Percentiles rank a stretch among this genome's conserved stretches.
These are phyloP conservation scores for Parnassius glacialis DNA, from an alignment of 2,888 invertebrate genomes.

Conservation along the genomic window DNA sequence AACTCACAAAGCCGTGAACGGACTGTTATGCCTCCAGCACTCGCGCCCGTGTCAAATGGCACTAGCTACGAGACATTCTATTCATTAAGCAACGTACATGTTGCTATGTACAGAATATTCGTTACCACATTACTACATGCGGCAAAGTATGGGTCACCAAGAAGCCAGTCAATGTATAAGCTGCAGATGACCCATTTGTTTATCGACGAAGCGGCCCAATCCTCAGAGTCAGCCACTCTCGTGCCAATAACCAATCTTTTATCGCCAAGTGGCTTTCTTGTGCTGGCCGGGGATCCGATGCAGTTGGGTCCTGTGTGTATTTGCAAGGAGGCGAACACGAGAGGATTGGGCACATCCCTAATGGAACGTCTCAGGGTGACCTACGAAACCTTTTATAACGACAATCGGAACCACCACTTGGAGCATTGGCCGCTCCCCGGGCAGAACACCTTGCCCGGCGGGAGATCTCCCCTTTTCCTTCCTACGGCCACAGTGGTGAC, in stretches of 20 bases:
- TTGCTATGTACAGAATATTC: constrained; percentile 47
- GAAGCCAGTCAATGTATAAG: constrained; percentile 37
- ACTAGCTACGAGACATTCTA: constrained; percentile 46
- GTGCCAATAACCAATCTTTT: constrained; percentile 77
- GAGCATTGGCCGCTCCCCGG: too few species aligned
- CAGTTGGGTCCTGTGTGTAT: constrained; percentile 92
- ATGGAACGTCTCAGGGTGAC: constrained; percentile 84
- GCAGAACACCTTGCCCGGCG: too few species aligned
- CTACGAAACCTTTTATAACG: constrained; percentile 64
- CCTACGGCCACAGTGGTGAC: too few species aligned
- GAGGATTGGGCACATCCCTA: constrained; percentile 85
- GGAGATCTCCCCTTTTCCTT: too few species aligned
- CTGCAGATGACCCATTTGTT: constrained; percentile 88
- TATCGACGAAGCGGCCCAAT: constrained; percentile 95
- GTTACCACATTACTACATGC: constrained; percentile 58
- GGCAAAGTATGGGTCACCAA: constrained; percentile 49
- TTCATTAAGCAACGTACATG: constrained; percentile 41
- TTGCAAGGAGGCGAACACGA: constrained; percentile 80
- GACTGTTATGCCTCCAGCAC: constrained; percentile 52
- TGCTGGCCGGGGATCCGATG: constrained; percentile 90
- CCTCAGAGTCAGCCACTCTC: constrained; percentile 91
- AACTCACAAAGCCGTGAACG: constrained; percentile 57
- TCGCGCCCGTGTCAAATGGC: constrained; percentile 55
- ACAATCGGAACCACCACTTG: constrained; percentile 81
- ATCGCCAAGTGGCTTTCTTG: constrained; percentile 75